A percentile compares a stretch with the other conserved stretches of the same genome.
Evolutionary conservation across 2,797 vertebrate genomes (phyloP).

Genomic region (Sebastes diaconus): DNA sequence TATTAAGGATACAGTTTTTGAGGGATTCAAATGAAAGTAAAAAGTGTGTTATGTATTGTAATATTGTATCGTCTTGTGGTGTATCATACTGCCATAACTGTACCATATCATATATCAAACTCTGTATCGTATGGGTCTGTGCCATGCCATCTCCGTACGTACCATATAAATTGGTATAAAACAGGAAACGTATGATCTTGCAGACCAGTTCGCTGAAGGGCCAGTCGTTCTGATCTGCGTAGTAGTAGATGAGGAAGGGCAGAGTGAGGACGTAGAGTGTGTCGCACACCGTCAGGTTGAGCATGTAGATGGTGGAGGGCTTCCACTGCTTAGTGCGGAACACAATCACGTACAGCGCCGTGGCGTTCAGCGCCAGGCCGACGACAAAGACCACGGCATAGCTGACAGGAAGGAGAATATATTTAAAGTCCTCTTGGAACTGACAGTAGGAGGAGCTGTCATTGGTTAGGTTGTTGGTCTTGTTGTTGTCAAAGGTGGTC

Average conservation of each 20-base stretch:
- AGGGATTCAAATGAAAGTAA: too few species aligned
- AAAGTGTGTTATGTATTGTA: background rate
- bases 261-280: conserved; percentile 91
- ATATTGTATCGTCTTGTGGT: background rate
- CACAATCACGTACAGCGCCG: conserved; percentile 88
- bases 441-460: conserved; percentile 74
- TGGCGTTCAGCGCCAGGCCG: conserved; percentile 88
- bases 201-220: conserved; percentile 90
- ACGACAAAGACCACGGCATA: conserved; percentile 90
- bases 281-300: conserved; percentile 93
- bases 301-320: conserved; percentile 94
- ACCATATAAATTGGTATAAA: conserved; percentile 96
- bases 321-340: conserved; percentile 93
- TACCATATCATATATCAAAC: background rate
- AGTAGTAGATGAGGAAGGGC: conserved; percentile 95
- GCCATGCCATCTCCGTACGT: conserved; percentile 68
- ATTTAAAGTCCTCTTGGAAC: conserved; percentile 93
- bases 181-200: conserved; percentile 96
- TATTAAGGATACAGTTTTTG: too few species aligned
- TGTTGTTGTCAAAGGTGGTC: conserved; percentile 19
- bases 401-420: conserved; percentile 90
- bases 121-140: background rate
- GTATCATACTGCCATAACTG: background rate
- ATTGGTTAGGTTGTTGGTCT: conserved; percentile 28
- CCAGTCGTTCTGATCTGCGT: conserved; percentile 91